Evolutionary conservation across 2,888 invertebrate genomes (phyloP), one percentile per base, ranked within the genome.

Genomic region (Spodoptera exigua): DNA sequence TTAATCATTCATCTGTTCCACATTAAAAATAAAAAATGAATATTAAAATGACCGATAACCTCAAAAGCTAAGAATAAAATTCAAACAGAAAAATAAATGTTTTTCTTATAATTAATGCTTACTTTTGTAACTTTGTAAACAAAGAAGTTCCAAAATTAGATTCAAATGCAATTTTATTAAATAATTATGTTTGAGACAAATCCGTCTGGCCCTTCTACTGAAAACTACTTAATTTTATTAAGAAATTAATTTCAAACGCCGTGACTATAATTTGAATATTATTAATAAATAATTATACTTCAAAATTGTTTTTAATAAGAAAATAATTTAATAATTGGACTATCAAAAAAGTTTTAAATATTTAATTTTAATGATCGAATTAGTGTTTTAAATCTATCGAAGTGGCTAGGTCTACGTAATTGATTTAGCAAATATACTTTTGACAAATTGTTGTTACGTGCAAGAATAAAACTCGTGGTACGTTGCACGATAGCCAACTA

Each of bases 361-460:
- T 27, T 27, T 27, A 27, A 18, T 5, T 58, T 47, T 36, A 41
- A 47, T 36, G 14, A 43, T 21, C 10, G 1, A 21, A 16, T 40
- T 35, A 27, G 14, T 51, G 14, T 61, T 43, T 14, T 14, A 45
- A 52, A 18, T 52, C 9, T n/a, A 45, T 61, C 45, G 35, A 3
- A 46, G 44, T 39, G 37, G 18, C 14, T 34, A 18, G 9, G 37
- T 43, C 21, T 34, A 11, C 18, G 11, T 5, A 17, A 2, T 13
- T 27, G 27, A 7, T 5, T 27, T 9, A n/a, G n/a, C n/a, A n/a
- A n/a, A n/a, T n/a, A n/a, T n/a, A n/a, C n/a, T n/a, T n/a, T n/a
- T n/a, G n/a, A n/a, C n/a, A n/a, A n/a, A n/a, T n/a, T n/a, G n/a
- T n/a, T n/a, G n/a, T n/a, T n/a, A n/a, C n/a, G n/a, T n/a, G n/a